These are phyloP conservation scores for Thamnophis elegans DNA, from an alignment of 2,797 vertebrate genomes.

Conservation along the genomic window DNA sequence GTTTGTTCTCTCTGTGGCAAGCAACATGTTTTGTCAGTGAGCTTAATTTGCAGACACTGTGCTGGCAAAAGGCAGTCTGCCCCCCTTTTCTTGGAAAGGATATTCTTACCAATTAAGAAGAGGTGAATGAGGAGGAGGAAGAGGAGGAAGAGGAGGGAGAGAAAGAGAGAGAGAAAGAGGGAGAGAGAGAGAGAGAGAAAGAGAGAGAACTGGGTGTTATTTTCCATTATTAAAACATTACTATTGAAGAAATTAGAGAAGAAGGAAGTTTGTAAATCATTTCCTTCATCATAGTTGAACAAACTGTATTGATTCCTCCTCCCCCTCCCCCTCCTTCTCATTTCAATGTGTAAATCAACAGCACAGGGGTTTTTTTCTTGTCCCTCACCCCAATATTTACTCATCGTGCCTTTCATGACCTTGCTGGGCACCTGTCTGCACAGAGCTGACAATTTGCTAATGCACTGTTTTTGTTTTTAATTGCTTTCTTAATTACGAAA, in stretches of 20 bases:
- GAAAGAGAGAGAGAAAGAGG: neutral
- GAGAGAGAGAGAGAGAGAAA: too few species aligned
- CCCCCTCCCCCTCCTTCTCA: neutral
- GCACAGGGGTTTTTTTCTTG: slow-evolving; percentile 30
- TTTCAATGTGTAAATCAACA: slow-evolving; percentile 8
- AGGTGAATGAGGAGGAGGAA: neutral
- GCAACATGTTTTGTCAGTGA: neutral
- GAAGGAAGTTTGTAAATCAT: neutral
- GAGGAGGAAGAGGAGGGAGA: neutral
- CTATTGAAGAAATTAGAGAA: neutral
- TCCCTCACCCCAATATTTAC: slow-evolving; percentile 48
- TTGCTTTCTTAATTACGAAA: slow-evolving; percentile 82
- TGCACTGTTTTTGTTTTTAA: slow-evolving; percentile 82
- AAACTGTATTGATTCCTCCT: neutral
- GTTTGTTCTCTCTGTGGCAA: neutral
- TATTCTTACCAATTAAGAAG: neutral
- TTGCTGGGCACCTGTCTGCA: slow-evolving; percentile 71
- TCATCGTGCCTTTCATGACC: slow-evolving; percentile 70
- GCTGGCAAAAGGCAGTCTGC: neutral
- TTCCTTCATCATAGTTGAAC: neutral
- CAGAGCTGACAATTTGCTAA: slow-evolving; percentile 78
- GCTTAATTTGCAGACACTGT: neutral
- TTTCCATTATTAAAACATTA: neutral
- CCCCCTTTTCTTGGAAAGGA: neutral
- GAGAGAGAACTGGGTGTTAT: neutral